A percentile compares a stretch with the other conserved stretches of the same genome.
Evolutionary conservation across 2,797 vertebrate species (phyloP).

Genomic region (Muscicapa striata): DNA sequence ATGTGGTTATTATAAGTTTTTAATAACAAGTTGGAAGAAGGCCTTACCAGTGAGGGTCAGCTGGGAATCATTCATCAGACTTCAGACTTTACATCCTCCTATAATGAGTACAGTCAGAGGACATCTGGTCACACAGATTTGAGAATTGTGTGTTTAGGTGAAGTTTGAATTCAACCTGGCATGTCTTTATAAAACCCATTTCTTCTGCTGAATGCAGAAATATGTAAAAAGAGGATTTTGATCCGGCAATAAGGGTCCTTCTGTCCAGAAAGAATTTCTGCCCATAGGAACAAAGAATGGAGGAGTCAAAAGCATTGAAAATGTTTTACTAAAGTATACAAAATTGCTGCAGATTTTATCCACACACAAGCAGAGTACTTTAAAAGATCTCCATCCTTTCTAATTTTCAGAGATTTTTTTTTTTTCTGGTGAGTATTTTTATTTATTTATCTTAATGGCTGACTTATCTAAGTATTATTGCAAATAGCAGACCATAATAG

Average conservation of each 20-base stretch:
- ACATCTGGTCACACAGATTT: not conserved
- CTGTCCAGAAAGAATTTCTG: not conserved
- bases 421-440: not conserved
- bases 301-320: not conserved
- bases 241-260: not conserved
- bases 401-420: not conserved
- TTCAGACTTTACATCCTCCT: not conserved
- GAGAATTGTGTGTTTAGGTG: not conserved
- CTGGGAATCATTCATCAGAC: slow-evolving; percentile 2
- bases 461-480: slow-evolving; percentile 24
- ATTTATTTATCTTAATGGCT: slow-evolving; percentile 59
- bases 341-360: not conserved
- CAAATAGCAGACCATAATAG: slow-evolving; percentile 38
- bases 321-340: not conserved
- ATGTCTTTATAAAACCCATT: not conserved
- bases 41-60: not conserved
- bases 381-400: not conserved
- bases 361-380: not conserved
- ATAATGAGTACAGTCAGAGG: not conserved
- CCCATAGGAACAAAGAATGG: not conserved
- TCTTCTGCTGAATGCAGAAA: not conserved
- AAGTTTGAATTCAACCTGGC: not conserved
- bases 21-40: slow-evolving; percentile 40
- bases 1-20: slow-evolving; percentile 54
- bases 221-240: not conserved